Percentiles rank a stretch among this genome's conserved stretches.
These are phyloP conservation scores for Drosophila parvula DNA, from an alignment of 1,140 invertebrate genomes.

Conservation along the genomic window DNA sequence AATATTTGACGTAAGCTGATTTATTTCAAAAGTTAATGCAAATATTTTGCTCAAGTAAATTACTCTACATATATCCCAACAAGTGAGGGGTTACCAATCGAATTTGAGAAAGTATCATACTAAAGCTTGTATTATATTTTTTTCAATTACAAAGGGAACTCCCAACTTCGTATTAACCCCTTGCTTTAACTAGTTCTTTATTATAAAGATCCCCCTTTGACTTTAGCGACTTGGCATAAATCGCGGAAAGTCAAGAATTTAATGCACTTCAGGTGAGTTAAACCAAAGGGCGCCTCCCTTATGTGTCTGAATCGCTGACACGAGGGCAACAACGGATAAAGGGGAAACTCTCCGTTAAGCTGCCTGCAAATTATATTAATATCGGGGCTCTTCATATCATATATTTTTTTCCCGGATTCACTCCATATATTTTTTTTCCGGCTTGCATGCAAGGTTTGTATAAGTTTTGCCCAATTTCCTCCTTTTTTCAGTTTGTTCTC, in stretches of 20 bases:
- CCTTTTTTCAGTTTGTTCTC: slow-evolving; percentile 14
- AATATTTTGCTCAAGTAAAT: too few species aligned
- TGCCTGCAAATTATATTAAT: slow-evolving; percentile 82
- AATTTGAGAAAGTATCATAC: too few species aligned
- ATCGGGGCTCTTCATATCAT: slow-evolving; percentile 55
- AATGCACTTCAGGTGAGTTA: slow-evolving; percentile 59
- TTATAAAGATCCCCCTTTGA: not conserved
- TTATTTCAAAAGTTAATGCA: not conserved
- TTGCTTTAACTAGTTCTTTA: not conserved
- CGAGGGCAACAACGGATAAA: slow-evolving; percentile 15
- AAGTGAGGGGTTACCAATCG: too few species aligned
- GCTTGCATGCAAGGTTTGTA: slow-evolving; percentile 60
- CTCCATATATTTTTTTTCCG: slow-evolving; percentile 31
- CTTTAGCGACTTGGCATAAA: slow-evolving; percentile 36
- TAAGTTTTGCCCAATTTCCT: slow-evolving; percentile 35
- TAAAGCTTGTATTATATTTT: not conserved
- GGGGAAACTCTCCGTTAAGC: slow-evolving; percentile 37
- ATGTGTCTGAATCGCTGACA: slow-evolving; percentile 36
- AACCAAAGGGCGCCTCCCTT: slow-evolving; percentile 38
- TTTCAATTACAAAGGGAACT: not conserved
- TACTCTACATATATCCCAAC: too few species aligned
- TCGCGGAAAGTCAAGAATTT: slow-evolving; percentile 51
- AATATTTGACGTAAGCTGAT: too few species aligned
- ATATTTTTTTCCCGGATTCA: slow-evolving; percentile 48
- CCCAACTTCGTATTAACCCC: not conserved